These are phyloP conservation scores for Eupsilia transversa DNA, from an alignment of 2,888 invertebrate species.

Conservation along the genomic window DNA sequence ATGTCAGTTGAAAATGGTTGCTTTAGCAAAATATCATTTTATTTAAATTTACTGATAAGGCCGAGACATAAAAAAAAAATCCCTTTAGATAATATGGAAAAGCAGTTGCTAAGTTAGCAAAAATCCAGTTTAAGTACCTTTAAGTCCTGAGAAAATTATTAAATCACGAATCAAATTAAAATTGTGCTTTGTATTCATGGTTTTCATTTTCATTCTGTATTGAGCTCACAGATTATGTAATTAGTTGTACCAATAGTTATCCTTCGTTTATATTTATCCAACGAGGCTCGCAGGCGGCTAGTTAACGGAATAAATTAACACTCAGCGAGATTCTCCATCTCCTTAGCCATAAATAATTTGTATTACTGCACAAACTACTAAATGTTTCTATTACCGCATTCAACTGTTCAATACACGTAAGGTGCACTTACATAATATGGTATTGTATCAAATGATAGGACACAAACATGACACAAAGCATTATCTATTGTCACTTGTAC, in stretches of 20 bases:
- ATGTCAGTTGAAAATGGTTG: neutral
- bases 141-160: neutral
- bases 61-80: neutral
- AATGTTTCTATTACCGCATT: constrained; percentile 58
- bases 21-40: neutral
- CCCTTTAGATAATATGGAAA: too few relatives aligned
- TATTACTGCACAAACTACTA: constrained; percentile 42
- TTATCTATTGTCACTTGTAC: constrained; percentile 35
- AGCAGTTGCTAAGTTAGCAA: neutral
- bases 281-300: constrained; percentile 31
- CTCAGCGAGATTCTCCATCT: constrained; percentile 48
- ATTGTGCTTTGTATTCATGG: neutral
- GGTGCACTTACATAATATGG: constrained; percentile 32
- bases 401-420: constrained; percentile 27
- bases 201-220: constrained; percentile 34
- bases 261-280: constrained; percentile 41
- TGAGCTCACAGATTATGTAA: constrained; percentile 39
- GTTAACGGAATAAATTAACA: constrained; percentile 61
- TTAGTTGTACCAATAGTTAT: constrained; percentile 44
- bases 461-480: constrained; percentile 22
- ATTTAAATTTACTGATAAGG: neutral
- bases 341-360: constrained; percentile 54
- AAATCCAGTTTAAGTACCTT: neutral
- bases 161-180: neutral
- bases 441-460: constrained; percentile 39